Evolutionary conservation across 2,113 vertebrate species (phyloP).

Genomic region (Alouatta palliata): DNA sequence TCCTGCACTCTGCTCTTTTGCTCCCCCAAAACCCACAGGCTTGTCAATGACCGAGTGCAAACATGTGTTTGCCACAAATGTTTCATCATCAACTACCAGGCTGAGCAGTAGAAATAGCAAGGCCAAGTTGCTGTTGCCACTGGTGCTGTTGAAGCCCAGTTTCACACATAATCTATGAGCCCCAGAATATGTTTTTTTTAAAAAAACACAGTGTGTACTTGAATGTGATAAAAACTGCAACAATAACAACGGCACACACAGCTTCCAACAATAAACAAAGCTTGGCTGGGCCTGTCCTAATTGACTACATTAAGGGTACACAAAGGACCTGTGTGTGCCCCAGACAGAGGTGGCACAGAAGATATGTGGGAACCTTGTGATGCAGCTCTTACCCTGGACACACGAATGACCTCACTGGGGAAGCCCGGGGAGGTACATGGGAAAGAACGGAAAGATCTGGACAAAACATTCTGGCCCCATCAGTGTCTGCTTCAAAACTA

Average conservation of each 20-base stretch:
- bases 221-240: neutral
- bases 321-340: neutral
- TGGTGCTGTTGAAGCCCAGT: neutral
- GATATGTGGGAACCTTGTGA: neutral
- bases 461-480: neutral
- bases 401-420: neutral
- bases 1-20: neutral
- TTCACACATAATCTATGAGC: constrained; percentile 3
- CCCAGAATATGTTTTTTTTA: neutral
- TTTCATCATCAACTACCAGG: constrained; percentile 39
- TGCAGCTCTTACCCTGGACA: neutral
- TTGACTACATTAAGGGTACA: neutral
- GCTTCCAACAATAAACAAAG: neutral
- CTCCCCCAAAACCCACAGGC: neutral
- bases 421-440: constrained; percentile 3
- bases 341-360: neutral
- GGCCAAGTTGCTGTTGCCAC: neutral
- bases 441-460: neutral
- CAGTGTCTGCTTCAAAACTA: neutral
- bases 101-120: neutral
- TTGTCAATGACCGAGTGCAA: neutral
- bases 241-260: neutral
- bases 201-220: neutral
- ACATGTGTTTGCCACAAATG: constrained; percentile 44
- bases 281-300: neutral